Evolutionary conservation across 2,113 vertebrate species (phyloP), one percentile per base, ranked within the genome.

Genomic region (Neolamprologus longior): DNA sequence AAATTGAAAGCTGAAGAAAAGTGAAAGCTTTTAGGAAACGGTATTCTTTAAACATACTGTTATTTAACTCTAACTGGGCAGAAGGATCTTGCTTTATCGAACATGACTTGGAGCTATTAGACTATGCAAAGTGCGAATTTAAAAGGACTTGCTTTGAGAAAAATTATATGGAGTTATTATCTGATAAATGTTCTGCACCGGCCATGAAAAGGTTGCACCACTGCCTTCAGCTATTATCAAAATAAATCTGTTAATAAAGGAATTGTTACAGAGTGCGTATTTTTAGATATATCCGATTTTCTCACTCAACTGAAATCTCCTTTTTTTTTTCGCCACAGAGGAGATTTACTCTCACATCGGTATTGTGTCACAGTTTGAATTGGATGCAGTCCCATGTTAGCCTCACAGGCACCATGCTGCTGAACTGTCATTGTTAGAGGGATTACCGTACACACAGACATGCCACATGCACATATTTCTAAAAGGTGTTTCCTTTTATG

Each of bases 391-490:
- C 19, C 61, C 37, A 24, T 71, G 52, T 82, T 35, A 21, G 82
- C 47, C 53, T 76, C 11, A 3, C 15, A 6, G 45, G 14, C 73
- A n/a, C 54, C 14, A 9, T 58, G 80, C 6, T 81, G 83, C 80
- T 83, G 80, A 87, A 71, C n/a, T 68, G 52, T 61, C 35, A 42
- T 52, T 50, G 78, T 76, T 33, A 24, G 37, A 85, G 10, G 87
- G 80, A 93, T 88, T 88, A 58, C 21, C 15, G 19, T 4, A 21
- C 79, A 66, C 35, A 8, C 53, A 78, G 21, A 57, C 15, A 86
- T 5, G 80, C 50, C 15, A 81, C 80, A 58, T 13, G 61, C 68
- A 71, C 47, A 45, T 3, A 47, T 42, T 35, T 79, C 37, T 35
- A 45, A 47, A 88, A 68, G 61, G 28, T 17, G 33, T 52, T 33